These are phyloP conservation scores for Muscicapa adusta DNA, from an alignment of 2,113 vertebrate genomes.

Conservation along the genomic window DNA sequence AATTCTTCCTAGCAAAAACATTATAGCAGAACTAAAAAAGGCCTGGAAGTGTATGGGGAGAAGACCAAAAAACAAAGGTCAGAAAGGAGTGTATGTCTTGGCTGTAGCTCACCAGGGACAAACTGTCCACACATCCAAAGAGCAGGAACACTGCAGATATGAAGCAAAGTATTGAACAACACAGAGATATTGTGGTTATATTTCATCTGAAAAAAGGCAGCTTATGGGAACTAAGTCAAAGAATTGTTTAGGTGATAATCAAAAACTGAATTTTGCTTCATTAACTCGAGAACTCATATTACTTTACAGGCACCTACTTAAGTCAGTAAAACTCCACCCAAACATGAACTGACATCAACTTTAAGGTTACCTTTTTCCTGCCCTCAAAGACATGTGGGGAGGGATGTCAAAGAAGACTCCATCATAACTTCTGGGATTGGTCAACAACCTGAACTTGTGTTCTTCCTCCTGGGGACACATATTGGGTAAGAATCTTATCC, in stretches of 20 bases:
- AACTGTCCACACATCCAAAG: neutral
- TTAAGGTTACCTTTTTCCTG: neutral
- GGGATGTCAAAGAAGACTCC: neutral
- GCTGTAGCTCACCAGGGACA: neutral
- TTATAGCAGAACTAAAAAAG: neutral
- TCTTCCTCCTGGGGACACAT: fast-evolving
- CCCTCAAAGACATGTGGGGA: too few species aligned
- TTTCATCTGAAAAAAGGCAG: neutral
- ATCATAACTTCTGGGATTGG: neutral
- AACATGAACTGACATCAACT: neutral
- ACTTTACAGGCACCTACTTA: neutral
- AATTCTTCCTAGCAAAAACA: neutral
- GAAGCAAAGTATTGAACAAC: neutral
- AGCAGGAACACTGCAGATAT: neutral
- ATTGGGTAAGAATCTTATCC: neutral
- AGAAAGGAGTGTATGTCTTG: neutral
- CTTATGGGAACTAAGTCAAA: neutral
- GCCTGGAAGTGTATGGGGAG: neutral
- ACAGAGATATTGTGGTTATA: neutral
- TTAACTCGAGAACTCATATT: neutral
- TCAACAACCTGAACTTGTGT: neutral
- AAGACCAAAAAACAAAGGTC: neutral
- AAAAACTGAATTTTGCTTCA: neutral
- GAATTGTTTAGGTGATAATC: neutral
- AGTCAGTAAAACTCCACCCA: neutral